These are phyloP conservation scores for Dolichopus griseipennis DNA, from an alignment of 2,888 invertebrate species.

Conservation along the genomic window DNA sequence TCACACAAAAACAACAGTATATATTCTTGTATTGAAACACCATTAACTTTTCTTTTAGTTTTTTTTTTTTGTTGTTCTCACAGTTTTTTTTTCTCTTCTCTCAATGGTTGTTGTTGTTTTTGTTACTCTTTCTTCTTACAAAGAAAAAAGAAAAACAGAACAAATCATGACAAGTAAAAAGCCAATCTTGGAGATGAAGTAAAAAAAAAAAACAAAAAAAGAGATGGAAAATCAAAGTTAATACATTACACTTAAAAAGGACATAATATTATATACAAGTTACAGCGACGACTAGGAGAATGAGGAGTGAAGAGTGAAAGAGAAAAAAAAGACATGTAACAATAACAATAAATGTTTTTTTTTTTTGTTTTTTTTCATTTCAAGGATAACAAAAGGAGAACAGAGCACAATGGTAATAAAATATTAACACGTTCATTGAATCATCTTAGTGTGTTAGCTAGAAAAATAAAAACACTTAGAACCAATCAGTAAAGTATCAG, in stretches of 20 bases:
- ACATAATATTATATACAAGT: slow-evolving; percentile 1
- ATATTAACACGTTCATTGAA: slow-evolving; percentile 6
- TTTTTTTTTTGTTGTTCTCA: not conserved
- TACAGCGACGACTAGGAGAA: too few species aligned
- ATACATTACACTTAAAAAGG: slow-evolving; percentile 6
- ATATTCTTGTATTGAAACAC: not conserved
- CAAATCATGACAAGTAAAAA: slow-evolving; percentile 6
- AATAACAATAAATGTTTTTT: too few species aligned
- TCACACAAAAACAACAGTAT: not conserved
- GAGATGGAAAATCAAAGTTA: not conserved
- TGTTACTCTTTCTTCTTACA: not conserved
- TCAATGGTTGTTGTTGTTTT: not conserved
- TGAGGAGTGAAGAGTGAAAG: too few species aligned
- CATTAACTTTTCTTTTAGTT: not conserved
- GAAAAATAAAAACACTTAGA: not conserved
- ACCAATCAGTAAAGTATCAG: not conserved
- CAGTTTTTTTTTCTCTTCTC: not conserved
- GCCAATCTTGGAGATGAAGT: not conserved
- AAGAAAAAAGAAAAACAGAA: not conserved
- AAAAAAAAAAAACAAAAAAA: not conserved
- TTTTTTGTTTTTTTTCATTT: not conserved
- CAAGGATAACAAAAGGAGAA: slow-evolving; percentile 4
- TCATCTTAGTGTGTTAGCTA: not conserved
- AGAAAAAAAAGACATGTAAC: too few species aligned
- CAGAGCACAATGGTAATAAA: not conserved